Conservation (phyloP, 2,113 vertebrate species). For the Prunella fulvescens region DNA sequence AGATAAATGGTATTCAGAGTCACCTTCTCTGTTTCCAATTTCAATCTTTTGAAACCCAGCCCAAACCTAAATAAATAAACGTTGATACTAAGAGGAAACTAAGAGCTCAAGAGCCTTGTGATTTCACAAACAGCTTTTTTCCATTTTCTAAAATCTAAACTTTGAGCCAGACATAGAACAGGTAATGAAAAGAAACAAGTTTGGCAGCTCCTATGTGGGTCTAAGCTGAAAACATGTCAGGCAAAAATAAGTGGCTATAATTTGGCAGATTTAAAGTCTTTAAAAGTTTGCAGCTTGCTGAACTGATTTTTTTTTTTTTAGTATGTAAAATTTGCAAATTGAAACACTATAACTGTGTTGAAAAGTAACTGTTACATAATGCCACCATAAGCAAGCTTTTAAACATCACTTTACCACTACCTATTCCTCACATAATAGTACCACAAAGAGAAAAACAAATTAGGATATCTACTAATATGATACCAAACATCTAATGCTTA, state of each 20-base stretch:
- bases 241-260: slow-evolving; percentile 76
- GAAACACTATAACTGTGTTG: slow-evolving; percentile 63
- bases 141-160: slow-evolving; percentile 84
- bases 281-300: slow-evolving; percentile 76
- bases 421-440: background rate
- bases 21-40: slow-evolving; percentile 87
- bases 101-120: slow-evolving; percentile 81
- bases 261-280: slow-evolving; percentile 77
- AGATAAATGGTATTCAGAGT: slow-evolving; percentile 86
- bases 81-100: slow-evolving; percentile 87
- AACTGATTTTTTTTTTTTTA: background rate
- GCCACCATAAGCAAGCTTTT: slow-evolving; percentile 33
- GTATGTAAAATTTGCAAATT: slow-evolving; percentile 73
- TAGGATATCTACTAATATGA: background rate
- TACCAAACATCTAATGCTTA: background rate
- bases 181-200: slow-evolving; percentile 84
- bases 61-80: slow-evolving; percentile 87
- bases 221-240: slow-evolving; percentile 76
- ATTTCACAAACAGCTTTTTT: slow-evolving; percentile 85
- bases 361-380: slow-evolving; percentile 60
- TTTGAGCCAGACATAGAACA: slow-evolving; percentile 79
- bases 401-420: slow-evolving; percentile 5
- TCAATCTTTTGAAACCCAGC: slow-evolving; percentile 85
- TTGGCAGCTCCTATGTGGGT: slow-evolving; percentile 76
- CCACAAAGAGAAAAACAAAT: background rate